Base-by-base conservation (phyloP, 2,888 invertebrate species). In the Limenitis camilla region DNA sequence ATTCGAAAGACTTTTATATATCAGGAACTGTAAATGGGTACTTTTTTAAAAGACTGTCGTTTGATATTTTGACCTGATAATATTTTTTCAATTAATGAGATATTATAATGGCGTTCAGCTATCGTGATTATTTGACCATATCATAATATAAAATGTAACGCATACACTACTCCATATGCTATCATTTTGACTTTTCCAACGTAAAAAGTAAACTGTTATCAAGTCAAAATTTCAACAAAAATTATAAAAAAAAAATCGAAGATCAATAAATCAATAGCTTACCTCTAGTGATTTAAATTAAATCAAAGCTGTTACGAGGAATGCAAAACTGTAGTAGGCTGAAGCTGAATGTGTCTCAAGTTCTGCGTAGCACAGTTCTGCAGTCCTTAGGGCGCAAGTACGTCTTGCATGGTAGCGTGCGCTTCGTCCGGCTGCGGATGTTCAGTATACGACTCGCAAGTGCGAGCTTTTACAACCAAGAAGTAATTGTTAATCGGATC, bases 401-500 rank as follows among this genome's bases (percentile, higher is more conserved):
- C n/a, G 35, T 10, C 35, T 30, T 11, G 0, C 56, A 56, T 56
- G 49, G 43, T 36, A 40, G 56, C 55, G 52, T 51, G 56, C 53
- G 55, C 54, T 56, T 52, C 54, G 47, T 57, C 56, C 61, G 58
- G 58, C 58, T 55, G 53, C 62, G 63, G 56, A 52, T 49, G 61
- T 50, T 56, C 56, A 62, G 59, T 61, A 64, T 61, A 60, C 62
- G 61, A 61, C 60, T 56, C 61, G 61, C 61, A 56, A 48, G 43
- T 49, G 71, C 75, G 76, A 75, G 75, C 67, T 69, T 45, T 60
- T 51, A 61, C 64, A 54, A 66, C 59, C 65, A 63, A 63, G 61
- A 66, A 61, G 61, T 62, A 65, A 48, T 53, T 68, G 63, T 60
- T 65, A 63, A 68, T 67, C 76, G 76, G 81, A 81, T 81, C 81